phyloP scores from a whole-genome alignment of 2,888 invertebrate species.

The Gortyna flavago region DNA sequence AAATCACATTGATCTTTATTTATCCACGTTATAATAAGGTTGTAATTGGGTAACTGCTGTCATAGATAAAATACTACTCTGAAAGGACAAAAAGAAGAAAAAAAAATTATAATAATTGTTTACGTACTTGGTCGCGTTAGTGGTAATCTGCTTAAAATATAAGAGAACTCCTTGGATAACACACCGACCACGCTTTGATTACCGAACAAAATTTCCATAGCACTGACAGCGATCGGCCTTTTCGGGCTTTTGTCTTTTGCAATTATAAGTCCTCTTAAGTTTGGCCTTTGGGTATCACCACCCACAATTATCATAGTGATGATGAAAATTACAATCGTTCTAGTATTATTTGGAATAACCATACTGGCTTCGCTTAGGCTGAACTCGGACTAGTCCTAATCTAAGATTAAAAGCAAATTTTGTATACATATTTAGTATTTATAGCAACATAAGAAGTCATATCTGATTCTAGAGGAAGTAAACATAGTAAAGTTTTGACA shows the following conservation, averaged over 20 bases:
- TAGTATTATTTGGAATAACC: constrained; percentile 1
- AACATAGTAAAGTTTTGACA: constrained; percentile 29
- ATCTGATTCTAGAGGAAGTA: constrained; percentile 12
- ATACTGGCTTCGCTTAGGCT: not conserved
- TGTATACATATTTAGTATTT: constrained; percentile 31
- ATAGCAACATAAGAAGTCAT: not conserved
- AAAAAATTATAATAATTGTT: no score
- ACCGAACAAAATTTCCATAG: constrained; percentile 11
- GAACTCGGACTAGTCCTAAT: not conserved
- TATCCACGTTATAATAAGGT: no score
- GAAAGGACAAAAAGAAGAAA: no score
- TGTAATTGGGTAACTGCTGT: no score
- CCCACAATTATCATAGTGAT: not conserved
- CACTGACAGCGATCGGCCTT: not conserved
- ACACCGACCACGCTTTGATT: constrained; percentile 22
- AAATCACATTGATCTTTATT: no score
- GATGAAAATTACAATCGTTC: constrained; percentile 3
- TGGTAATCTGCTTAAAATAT: not conserved
- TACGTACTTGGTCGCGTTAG: constrained; percentile 12
- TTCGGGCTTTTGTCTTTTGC: not conserved
- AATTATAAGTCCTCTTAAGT: no score
- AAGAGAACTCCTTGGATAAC: not conserved
- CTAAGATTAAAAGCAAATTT: not conserved
- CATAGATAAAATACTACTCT: no score
- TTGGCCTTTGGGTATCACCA: not conserved